phyloP scores from a whole-genome alignment of 2,888 invertebrate species.

The Epistrophe grossulariae region DNA sequence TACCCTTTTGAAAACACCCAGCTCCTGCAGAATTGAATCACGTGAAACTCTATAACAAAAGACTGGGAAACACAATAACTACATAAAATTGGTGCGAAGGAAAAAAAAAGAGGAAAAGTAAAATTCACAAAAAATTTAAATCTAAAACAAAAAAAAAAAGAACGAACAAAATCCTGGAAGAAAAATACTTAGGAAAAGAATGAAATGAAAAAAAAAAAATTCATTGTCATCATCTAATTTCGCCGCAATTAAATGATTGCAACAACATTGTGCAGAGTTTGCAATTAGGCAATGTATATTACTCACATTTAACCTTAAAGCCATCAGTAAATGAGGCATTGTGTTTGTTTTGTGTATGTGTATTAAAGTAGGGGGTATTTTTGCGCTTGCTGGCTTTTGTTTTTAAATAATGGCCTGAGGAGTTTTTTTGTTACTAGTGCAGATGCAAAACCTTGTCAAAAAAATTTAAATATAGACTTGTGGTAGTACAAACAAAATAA shows the following conservation, averaged over 20 bases:
- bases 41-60: constrained; percentile 25
- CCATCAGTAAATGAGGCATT: neutral
- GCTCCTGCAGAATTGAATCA: neutral
- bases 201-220: constrained; percentile 8
- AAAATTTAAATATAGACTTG: neutral
- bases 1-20: neutral
- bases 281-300: constrained; percentile 71
- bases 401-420: neutral
- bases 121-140: neutral
- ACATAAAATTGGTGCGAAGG: neutral
- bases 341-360: neutral
- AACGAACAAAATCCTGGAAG: neutral
- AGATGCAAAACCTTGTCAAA: neutral
- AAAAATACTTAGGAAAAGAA: neutral
- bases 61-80: constrained; percentile 12
- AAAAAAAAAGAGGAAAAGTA: neutral
- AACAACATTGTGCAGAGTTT: constrained; percentile 66
- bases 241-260: constrained; percentile 70
- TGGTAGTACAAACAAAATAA: neutral
- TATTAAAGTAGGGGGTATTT: neutral
- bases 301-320: constrained; percentile 44
- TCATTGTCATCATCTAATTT: constrained; percentile 61
- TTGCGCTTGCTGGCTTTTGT: constrained; percentile 15
- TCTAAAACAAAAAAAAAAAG: constrained; percentile 14
- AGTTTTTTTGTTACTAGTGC: neutral